Percentiles rank a stretch among this genome's conserved stretches.
phyloP scores from a whole-genome alignment of 2,113 vertebrate species.

The Castor canadensis region DNA sequence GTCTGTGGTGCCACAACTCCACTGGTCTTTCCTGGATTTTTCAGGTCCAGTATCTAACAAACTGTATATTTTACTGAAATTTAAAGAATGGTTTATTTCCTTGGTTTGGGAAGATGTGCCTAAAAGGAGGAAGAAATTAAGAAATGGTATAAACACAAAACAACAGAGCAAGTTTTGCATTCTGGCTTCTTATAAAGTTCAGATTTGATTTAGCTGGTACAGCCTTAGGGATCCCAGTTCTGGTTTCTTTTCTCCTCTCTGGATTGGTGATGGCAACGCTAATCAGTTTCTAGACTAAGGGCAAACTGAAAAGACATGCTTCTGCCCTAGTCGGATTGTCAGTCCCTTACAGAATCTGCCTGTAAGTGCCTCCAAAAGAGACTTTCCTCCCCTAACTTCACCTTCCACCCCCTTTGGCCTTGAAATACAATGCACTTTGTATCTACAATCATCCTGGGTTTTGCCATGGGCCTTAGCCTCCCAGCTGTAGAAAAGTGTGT shows the following conservation, averaged over 20 bases:
- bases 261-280: not conserved
- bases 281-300: not conserved
- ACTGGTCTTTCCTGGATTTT: not conserved
- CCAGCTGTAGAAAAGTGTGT: not conserved
- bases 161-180: not conserved
- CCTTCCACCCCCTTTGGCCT: not conserved
- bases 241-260: not conserved
- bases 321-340: not conserved
- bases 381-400: not conserved
- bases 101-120: not conserved
- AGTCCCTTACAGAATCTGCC: not conserved
- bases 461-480: not conserved
- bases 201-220: not conserved
- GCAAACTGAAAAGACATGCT: not conserved
- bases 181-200: not conserved
- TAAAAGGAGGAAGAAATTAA: not conserved
- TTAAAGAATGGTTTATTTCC: not conserved
- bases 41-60: not conserved
- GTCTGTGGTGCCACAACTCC: not conserved
- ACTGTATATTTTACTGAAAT: not conserved
- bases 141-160: not conserved
- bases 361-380: not conserved
- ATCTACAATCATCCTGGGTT: not conserved
- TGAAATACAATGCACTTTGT: not conserved
- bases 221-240: too few species aligned